A percentile compares a stretch with the other conserved stretches of the same genome.
phyloP scores from a whole-genome alignment of 2,888 invertebrate species.

The Tuta absoluta region DNA sequence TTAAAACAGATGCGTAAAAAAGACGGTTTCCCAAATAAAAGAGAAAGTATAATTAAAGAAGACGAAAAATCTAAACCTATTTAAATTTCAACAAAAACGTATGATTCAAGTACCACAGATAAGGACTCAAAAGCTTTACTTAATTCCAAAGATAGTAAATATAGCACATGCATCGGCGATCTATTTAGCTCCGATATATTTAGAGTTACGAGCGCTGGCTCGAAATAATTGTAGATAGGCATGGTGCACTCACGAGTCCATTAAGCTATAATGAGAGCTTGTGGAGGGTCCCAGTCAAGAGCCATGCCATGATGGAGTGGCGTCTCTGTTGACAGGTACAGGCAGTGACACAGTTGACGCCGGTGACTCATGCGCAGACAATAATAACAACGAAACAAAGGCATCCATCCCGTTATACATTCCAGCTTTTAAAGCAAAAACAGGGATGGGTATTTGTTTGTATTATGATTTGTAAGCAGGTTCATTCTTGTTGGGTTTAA shows the following conservation, averaged over 20 bases:
- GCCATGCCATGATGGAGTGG: constrained; percentile 64
- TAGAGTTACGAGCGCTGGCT: constrained; percentile 44
- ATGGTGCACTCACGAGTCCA: constrained; percentile 63
- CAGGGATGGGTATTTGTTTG: constrained; percentile 20
- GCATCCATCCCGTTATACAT: constrained; percentile 22
- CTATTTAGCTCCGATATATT: constrained; percentile 31
- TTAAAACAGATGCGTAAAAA: too few species aligned
- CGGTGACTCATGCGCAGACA: constrained; percentile 16
- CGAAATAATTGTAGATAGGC: constrained; percentile 54
- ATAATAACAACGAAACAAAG: constrained; percentile 23
- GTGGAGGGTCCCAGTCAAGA: constrained; percentile 48
- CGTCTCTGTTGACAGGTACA: constrained; percentile 69
- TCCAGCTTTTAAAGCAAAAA: constrained; percentile 22
- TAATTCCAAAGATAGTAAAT: constrained; percentile 21
- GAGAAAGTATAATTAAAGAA: constrained; percentile 12
- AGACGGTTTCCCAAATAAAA: constrained; percentile 29
- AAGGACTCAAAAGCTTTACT: constrained; percentile 18
- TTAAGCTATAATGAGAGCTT: constrained; percentile 68
- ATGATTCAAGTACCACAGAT: constrained; percentile 29
- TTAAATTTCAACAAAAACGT: neutral
- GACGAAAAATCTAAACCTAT: neutral
- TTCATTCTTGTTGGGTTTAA: constrained; percentile 3
- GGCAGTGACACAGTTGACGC: constrained; percentile 60
- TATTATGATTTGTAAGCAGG: constrained; percentile 17
- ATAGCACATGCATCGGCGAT: constrained; percentile 15